Evolutionary conservation across 2,888 invertebrate genomes (phyloP), one percentile per base, ranked within the genome.

Genomic region (Drosophila flavopinicola): DNA sequence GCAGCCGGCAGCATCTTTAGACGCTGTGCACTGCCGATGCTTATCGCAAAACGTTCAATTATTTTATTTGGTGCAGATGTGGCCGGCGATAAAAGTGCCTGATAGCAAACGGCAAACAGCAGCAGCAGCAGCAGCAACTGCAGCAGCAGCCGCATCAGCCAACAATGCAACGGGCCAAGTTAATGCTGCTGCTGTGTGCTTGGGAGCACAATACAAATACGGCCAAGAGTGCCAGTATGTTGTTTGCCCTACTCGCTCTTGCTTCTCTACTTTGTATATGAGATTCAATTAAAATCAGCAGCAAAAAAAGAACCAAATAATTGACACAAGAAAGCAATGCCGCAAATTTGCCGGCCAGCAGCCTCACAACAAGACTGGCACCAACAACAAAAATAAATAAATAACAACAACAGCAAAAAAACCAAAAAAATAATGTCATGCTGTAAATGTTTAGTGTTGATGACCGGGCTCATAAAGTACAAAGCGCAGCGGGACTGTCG

Each of bases 31-130:
- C 71, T 78, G 66, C 66, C 66, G 90, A 90, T 90, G 85, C 86
- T 90, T 90, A 90, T 90, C 90, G 82, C 77, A 79, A 80, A 79
- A 88, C 90, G 90, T 90, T 90, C 90, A 90, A 90, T 90, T 90
- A 90, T 90, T 90, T 90, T 90, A 90, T 90, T 90, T 90, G 88
- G 90, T 90, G 89, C 90, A 90, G 90, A 90, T 90, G 90, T 87
- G 90, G 88, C 78, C 72, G 73, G 74, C 88, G 90, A 90, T 90
- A 90, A 90, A 90, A 88, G 75, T 73, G 85, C 77, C 88, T 89
- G 90, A 90, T 90, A 90, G 88, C 83, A 87, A 88, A 80, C 74
- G 75, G 77, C 76, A 33, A 33, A 30, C 37, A 38, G 33, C 72
- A 60, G 60, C 74, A 61, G 32, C 61, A 52, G 49, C 63, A 60